A percentile compares a stretch with the other conserved stretches of the same genome.
These are phyloP conservation scores for Spilogale gracilis DNA, from an alignment of 2,113 vertebrate genomes.

Conservation along the genomic window DNA sequence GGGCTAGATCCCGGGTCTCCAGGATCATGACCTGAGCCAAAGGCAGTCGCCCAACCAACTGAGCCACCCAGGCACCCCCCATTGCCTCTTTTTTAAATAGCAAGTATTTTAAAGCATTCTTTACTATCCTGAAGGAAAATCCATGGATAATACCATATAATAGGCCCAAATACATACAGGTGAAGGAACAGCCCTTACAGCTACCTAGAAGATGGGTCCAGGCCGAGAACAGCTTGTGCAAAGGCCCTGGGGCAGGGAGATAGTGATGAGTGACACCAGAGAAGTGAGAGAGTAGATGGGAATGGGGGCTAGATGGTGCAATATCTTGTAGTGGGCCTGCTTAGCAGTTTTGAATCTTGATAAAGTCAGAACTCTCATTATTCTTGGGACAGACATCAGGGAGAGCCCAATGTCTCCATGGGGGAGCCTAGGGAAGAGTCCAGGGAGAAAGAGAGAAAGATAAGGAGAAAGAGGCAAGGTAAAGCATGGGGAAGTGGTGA, in stretches of 20 bases:
- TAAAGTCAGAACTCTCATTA: background rate
- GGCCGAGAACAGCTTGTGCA: background rate
- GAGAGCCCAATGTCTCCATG: background rate
- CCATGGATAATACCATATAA: background rate
- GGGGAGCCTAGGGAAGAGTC: background rate
- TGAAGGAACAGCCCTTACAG: background rate
- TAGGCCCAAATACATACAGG: background rate
- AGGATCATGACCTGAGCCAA: too few relatives aligned
- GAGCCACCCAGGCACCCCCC: too few relatives aligned
- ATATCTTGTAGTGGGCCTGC: background rate
- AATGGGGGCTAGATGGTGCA: background rate
- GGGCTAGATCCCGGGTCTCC: too few relatives aligned
- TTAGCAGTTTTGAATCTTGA: background rate
- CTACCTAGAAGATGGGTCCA: background rate
- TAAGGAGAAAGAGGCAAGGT: background rate
- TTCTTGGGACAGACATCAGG: background rate
- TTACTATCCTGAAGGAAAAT: slow-evolving; percentile 1
- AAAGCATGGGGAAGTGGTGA: background rate
- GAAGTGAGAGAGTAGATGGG: background rate
- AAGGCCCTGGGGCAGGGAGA: background rate
- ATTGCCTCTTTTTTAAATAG: background rate
- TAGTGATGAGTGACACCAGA: background rate
- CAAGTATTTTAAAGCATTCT: background rate
- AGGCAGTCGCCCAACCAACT: too few relatives aligned
- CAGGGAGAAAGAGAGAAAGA: background rate